Evolutionary conservation across 2,113 vertebrate genomes (phyloP).

Genomic region (Rousettus leschenaultii): DNA sequence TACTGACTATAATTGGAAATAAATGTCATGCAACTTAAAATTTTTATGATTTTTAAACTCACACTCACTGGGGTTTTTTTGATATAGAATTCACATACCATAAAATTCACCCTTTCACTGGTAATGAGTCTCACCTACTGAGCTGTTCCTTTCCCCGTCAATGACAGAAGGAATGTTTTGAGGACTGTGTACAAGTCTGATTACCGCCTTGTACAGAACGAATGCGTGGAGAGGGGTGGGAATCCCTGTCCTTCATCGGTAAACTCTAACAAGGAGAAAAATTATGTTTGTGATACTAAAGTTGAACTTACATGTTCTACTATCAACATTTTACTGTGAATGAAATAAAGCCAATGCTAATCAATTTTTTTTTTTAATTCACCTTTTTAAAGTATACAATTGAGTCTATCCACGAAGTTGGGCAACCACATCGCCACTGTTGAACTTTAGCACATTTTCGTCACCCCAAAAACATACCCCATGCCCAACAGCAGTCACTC

Average conservation of each 20-base stretch:
- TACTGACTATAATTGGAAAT: not conserved
- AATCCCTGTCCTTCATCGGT: not conserved
- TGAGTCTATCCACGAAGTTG: not conserved
- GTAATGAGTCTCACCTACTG: not conserved
- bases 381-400: not conserved
- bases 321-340: not conserved
- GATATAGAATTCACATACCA: not conserved
- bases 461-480: not conserved
- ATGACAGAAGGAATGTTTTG: not conserved
- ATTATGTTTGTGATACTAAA: not conserved
- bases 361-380: too few species aligned
- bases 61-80: not conserved
- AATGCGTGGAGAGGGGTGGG: not conserved
- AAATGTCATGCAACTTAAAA: not conserved
- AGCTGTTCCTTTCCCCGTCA: not conserved
- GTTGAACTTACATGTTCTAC: not conserved
- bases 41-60: not conserved
- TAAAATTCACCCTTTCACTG: not conserved
- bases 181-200: not conserved
- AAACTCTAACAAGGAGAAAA: not conserved
- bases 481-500: not conserved
- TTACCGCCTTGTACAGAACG: not conserved
- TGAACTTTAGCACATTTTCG: not conserved
- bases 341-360: not conserved
- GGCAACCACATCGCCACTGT: not conserved